Percentiles rank a stretch among this genome's conserved stretches.
Evolutionary conservation across 2,888 invertebrate genomes (phyloP).

Genomic region (Glaucopsyche alexis): DNA sequence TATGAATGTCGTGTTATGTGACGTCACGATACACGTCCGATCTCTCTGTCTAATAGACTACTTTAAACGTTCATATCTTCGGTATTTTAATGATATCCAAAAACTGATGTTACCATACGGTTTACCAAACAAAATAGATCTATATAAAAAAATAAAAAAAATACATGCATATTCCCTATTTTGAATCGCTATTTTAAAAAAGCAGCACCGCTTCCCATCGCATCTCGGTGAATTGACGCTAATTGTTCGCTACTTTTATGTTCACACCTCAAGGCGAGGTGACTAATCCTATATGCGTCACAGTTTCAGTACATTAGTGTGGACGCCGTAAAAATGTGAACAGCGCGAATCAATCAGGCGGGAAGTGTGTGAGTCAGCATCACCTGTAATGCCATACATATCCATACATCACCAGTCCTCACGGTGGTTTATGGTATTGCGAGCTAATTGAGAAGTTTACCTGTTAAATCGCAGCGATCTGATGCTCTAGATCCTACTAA

Average conservation of each 20-base stretch:
- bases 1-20: too few species aligned
- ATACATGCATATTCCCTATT: too few species aligned
- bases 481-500: background rate
- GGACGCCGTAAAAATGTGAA: background rate
- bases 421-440: background rate
- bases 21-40: too few species aligned
- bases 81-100: too few species aligned
- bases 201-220: too few species aligned
- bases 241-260: background rate
- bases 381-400: slow-evolving; percentile 25
- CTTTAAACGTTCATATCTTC: too few species aligned
- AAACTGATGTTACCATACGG: too few species aligned
- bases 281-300: background rate
- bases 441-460: background rate
- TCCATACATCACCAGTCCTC: slow-evolving; percentile 16
- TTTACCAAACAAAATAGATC: too few species aligned
- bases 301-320: background rate
- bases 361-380: slow-evolving; percentile 23
- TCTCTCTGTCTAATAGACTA: too few species aligned
- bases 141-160: too few species aligned
- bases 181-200: too few species aligned
- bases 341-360: background rate
- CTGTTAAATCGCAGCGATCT: background rate
- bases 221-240: background rate
- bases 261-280: background rate